Conservation (phyloP, 1,140 invertebrate genomes). For the Agraylea sexmaculata region DNA sequence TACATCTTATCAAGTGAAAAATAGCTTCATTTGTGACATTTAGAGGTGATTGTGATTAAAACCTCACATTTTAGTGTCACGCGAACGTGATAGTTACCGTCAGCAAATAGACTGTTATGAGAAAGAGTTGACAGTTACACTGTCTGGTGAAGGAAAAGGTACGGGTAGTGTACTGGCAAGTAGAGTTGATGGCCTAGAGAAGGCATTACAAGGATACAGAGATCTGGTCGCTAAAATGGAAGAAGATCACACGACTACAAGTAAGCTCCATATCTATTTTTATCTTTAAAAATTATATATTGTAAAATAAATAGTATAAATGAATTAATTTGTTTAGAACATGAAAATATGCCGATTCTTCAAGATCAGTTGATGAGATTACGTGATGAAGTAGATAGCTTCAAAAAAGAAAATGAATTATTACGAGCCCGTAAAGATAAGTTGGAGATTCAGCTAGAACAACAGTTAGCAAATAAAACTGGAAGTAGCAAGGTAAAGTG, state of each 20-base stretch:
- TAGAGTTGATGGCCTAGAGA: conserved; percentile 53
- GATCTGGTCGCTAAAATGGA: conserved; percentile 58
- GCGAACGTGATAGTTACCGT: conserved; percentile 65
- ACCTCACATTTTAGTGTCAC: conserved; percentile 54
- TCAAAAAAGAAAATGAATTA: conserved; percentile 42
- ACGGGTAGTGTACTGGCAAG: conserved; percentile 34
- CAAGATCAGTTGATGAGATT: conserved; percentile 29
- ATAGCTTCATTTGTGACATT: too few relatives aligned
- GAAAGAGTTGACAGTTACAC: conserved; percentile 55
- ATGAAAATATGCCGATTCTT: conserved; percentile 22
- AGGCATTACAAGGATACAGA: conserved; percentile 50
- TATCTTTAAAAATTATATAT: too few relatives aligned
- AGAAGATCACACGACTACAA: conserved; percentile 37
- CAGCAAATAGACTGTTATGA: conserved; percentile 71
- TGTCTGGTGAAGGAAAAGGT: conserved; percentile 27
- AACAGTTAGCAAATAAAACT: conserved; percentile 22
- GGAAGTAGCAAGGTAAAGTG: background rate
- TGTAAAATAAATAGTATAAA: background rate
- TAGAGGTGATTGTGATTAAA: too few relatives aligned
- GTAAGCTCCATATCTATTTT: too few relatives aligned
- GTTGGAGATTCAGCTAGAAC: conserved; percentile 51
- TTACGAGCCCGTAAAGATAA: conserved; percentile 49
- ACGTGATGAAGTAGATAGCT: conserved; percentile 38
- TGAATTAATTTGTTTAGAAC: conserved; percentile 13
- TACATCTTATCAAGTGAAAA: background rate